Evolutionary conservation across 2,888 invertebrate species (phyloP).

Genomic region (Temnothorax ravouxi): DNA sequence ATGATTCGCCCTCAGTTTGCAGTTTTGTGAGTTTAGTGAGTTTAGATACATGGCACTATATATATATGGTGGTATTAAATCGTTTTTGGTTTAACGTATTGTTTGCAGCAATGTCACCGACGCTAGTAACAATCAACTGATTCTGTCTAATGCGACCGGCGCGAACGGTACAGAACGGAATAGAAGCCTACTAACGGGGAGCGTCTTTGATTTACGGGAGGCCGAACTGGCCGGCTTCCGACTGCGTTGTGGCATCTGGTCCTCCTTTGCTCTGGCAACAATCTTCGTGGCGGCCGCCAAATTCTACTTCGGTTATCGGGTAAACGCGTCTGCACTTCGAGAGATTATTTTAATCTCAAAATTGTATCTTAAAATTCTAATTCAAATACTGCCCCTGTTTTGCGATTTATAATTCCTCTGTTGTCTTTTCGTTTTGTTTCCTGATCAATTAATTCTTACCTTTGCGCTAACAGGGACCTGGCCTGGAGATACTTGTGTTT

Average conservation of each 20-base stretch:
- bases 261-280: slow-evolving; percentile 90
- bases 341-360: neutral
- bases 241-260: slow-evolving; percentile 90
- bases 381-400: neutral
- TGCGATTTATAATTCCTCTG: neutral
- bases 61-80: slow-evolving; percentile 20
- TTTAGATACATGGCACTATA: neutral
- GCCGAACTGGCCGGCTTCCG: slow-evolving; percentile 88
- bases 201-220: slow-evolving; percentile 90
- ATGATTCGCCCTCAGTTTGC: slow-evolving; percentile 74
- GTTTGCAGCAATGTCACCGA: slow-evolving; percentile 80
- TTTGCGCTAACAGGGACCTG: slow-evolving; percentile 85
- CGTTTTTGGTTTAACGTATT: slow-evolving; percentile 31
- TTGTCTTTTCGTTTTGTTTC: neutral
- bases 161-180: slow-evolving; percentile 72
- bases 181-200: slow-evolving; percentile 80
- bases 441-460: slow-evolving; percentile 63
- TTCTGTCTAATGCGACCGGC: slow-evolving; percentile 73
- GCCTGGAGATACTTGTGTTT: slow-evolving; percentile 89
- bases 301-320: slow-evolving; percentile 91
- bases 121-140: slow-evolving; percentile 78
- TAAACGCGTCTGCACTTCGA: slow-evolving; percentile 73
- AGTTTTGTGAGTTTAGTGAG: slow-evolving; percentile 38
- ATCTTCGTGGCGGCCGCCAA: slow-evolving; percentile 91
- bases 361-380: neutral